Evolutionary conservation across 1,140 invertebrate genomes (phyloP), one percentile per base, ranked within the genome.

Genomic region (Lordiphosa collinella): DNA sequence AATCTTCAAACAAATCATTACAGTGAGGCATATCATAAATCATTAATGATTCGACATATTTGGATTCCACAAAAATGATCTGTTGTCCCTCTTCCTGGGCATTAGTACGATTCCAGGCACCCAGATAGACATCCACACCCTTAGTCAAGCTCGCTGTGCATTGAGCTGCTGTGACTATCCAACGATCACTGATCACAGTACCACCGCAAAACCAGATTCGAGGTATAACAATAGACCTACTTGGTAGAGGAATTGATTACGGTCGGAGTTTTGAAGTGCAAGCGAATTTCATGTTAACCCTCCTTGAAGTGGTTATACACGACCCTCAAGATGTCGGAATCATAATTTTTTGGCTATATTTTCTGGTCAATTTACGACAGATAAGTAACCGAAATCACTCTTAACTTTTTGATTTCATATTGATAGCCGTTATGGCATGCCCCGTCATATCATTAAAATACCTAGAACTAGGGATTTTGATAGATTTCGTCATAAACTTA

Each of bases 161-260:
- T n/a, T n/a, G n/a, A n/a, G n/a, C n/a, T n/a, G n/a, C n/a, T n/a
- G n/a, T n/a, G n/a, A 93, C 50, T 8, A 93, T 80, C 90, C 90
- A 92, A 12, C 89, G 59, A 14, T 87, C 54, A 47, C 88, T 89
- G 36, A 93, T 90, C 46, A 93, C 56, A 37, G 91, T 91, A 9
- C 91, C 93, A 2, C 93, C 93, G 70, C 93, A 93, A 56, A 75
- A 0, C 60, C 59, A 1, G 88, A 89, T 0, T 11, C 0, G 0
- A 72, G 5, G 52, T 74, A 86, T 10, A 90, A 75, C 58, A 90
- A 43, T 0, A 92, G 76, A 1, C 88, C 87, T n/a, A 85, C 90
- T 67, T 91, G 90, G 58, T 90, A 90, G 10, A 91, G 91, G 59
- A 91, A 90, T 78, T 91, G 89, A 2, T 90, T 89, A 4, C 86